A percentile compares a stretch with the other conserved stretches of the same genome.
Conservation (phyloP, 2,888 invertebrate species). For the Tipula confusa region DNA sequence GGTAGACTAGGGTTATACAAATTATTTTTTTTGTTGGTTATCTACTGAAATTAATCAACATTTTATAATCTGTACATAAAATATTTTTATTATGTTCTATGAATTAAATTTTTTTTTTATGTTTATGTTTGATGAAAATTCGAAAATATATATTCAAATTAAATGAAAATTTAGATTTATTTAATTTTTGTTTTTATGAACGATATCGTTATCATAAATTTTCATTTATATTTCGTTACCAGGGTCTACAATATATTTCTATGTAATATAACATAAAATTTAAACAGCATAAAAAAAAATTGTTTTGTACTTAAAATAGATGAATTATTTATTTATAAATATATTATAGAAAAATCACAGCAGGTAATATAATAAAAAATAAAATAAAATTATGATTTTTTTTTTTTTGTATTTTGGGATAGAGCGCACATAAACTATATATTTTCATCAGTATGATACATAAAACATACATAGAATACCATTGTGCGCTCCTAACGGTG, state of each 20-base stretch:
- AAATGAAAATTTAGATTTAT: background rate
- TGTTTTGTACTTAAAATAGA: background rate
- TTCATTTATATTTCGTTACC: no score
- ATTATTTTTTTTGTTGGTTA: background rate
- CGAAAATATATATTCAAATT: constrained; percentile 5
- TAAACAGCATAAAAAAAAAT: background rate
- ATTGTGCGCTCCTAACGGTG: background rate
- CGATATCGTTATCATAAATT: background rate
- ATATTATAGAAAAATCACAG: background rate
- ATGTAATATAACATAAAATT: background rate
- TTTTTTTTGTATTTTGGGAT: background rate
- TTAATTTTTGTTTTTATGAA: background rate
- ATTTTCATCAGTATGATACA: background rate
- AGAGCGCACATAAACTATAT: background rate
- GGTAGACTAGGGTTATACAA: background rate
- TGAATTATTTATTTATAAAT: background rate
- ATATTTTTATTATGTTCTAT: background rate
- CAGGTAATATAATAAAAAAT: background rate
- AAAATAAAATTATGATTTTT: background rate
- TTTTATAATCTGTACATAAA: background rate
- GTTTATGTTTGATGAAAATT: no score
- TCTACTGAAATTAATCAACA: background rate
- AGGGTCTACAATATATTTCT: no score
- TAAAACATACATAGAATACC: background rate
- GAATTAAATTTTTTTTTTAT: background rate